Conservation (phyloP, 2,113 vertebrate species). For the Gallinago media region DNA sequence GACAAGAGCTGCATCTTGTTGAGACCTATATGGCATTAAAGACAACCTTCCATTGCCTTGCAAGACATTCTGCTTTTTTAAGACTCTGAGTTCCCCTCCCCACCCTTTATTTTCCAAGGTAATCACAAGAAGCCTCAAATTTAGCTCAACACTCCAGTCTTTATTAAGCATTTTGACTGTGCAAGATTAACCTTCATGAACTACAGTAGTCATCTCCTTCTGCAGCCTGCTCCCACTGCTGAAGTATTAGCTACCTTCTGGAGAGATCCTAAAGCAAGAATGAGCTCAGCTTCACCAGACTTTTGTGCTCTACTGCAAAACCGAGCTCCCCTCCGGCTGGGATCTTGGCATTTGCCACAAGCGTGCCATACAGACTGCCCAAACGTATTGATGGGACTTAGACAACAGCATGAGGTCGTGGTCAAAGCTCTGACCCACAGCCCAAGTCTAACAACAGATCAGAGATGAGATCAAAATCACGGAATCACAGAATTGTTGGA, state of each 20-base stretch:
- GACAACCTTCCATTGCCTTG: not conserved
- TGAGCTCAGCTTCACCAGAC: not conserved
- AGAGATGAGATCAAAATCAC: not conserved
- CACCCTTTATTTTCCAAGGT: not conserved
- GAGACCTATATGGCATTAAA: not conserved
- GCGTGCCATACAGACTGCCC: not conserved
- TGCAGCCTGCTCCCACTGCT: not conserved
- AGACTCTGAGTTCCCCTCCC: not conserved
- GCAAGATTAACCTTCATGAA: not conserved
- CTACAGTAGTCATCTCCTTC: not conserved
- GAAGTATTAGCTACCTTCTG: not conserved
- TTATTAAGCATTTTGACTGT: slow-evolving; percentile 1
- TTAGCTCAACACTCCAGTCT: not conserved
- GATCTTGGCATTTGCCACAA: not conserved
- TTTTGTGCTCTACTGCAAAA: fast-evolving
- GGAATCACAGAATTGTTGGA: too few relatives aligned
- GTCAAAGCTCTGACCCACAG: not conserved
- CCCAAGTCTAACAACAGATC: not conserved
- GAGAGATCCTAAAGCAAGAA: not conserved
- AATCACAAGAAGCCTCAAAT: slow-evolving; percentile 1
- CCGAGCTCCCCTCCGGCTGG: not conserved
- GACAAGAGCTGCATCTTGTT: not conserved
- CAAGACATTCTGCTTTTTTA: not conserved
- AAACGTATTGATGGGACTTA: fast-evolving
- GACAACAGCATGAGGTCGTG: not conserved